Percentiles rank a stretch among this genome's conserved stretches.
Evolutionary conservation across 2,113 vertebrate species (phyloP).

Genomic region (Dryoscopus gambensis): DNA sequence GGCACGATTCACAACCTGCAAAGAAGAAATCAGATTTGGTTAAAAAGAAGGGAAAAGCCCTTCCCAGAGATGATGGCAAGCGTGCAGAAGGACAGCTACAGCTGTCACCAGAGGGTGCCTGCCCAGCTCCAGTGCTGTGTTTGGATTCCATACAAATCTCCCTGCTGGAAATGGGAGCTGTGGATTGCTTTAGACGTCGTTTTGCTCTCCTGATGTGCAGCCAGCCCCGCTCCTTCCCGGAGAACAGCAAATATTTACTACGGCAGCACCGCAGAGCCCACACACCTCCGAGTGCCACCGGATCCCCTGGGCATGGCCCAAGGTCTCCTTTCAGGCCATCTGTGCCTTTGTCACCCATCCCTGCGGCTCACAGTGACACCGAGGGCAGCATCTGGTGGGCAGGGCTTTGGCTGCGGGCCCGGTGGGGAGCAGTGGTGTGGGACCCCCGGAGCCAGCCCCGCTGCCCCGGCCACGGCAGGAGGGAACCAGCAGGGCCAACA

Average conservation of each 20-base stretch:
- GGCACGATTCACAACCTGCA: constrained; percentile 23
- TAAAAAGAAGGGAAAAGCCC: not conserved
- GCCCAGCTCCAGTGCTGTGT: accelerated
- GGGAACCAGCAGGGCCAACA: not conserved
- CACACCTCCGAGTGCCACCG: not conserved
- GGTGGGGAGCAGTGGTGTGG: not conserved
- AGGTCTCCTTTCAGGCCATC: constrained; percentile 1
- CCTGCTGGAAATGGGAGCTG: not conserved
- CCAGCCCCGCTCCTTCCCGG: not conserved
- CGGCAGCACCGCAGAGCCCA: not conserved
- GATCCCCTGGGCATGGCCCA: not conserved
- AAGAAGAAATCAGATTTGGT: not conserved
- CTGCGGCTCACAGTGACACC: not conserved
- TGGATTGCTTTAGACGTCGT: not conserved
- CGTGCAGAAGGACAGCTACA: not conserved
- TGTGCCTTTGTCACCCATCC: not conserved
- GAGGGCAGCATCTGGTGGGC: not conserved
- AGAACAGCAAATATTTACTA: constrained; percentile 30
- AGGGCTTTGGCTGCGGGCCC: accelerated
- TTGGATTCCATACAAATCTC: not conserved
- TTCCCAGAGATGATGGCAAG: not conserved
- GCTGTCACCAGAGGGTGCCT: not conserved
- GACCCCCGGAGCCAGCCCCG: not conserved
- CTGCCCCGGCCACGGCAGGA: not conserved
- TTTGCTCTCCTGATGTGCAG: not conserved